phyloP scores from a whole-genome alignment of 2,797 vertebrate species.

The Catamblyrhynchus diadema region DNA sequence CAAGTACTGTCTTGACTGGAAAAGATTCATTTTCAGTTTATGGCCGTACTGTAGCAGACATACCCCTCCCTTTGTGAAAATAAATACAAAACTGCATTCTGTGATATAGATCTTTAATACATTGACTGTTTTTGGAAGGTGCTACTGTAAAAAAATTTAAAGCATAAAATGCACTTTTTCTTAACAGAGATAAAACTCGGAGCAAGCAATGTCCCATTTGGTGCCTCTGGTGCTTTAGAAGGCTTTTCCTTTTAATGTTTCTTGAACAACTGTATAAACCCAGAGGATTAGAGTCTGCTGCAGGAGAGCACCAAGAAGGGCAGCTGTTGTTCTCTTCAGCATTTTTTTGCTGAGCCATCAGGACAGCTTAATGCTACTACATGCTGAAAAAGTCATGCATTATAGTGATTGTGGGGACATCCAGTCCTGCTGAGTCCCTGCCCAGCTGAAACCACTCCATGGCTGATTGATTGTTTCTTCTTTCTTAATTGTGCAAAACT shows the following conservation, averaged over 20 bases:
- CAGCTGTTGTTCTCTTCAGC: slow-evolving; percentile 52
- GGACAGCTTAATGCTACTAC: background rate
- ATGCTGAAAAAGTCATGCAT: background rate
- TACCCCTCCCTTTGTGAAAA: slow-evolving; percentile 6
- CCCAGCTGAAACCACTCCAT: background rate
- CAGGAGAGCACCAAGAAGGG: slow-evolving; percentile 17
- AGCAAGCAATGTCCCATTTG: background rate
- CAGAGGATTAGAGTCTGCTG: slow-evolving; percentile 37
- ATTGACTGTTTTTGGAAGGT: background rate
- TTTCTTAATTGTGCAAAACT: background rate
- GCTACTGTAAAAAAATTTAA: background rate
- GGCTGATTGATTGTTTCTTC: background rate
- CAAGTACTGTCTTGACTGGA: slow-evolving; percentile 59
- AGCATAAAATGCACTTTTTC: background rate
- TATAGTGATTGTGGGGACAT: background rate
- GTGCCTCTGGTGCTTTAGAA: slow-evolving; percentile 16
- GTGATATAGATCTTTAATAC: background rate
- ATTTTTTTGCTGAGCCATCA: slow-evolving; percentile 30
- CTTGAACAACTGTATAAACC: slow-evolving; percentile 61
- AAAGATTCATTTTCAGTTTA: slow-evolving; percentile 20
- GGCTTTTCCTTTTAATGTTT: slow-evolving; percentile 27
- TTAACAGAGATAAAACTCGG: background rate
- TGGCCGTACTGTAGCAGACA: slow-evolving; percentile 25
- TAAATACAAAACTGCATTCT: background rate
- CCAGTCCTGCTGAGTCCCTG: background rate